phyloP scores from a whole-genome alignment of 1,140 invertebrate species.

The Acromyrmex charruanus region DNA sequence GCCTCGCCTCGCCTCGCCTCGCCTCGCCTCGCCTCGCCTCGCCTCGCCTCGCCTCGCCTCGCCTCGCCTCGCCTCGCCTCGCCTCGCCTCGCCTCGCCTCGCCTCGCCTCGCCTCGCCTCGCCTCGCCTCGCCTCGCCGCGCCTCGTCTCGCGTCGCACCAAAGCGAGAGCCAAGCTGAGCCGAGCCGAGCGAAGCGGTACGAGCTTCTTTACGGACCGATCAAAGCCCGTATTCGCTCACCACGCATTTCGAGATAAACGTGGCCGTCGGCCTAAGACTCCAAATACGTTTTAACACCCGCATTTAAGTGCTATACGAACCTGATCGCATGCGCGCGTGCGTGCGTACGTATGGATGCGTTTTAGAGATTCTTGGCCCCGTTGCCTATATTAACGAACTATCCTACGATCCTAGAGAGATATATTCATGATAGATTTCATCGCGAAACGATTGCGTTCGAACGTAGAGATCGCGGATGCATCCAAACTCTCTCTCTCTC shows the following conservation, averaged over 20 bases:
- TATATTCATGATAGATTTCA: neutral
- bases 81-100: neutral
- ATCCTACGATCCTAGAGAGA: neutral
- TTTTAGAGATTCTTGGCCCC: constrained; percentile 1
- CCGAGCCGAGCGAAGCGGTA: constrained; percentile 16
- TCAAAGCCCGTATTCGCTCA: constrained; percentile 45
- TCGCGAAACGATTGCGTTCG: neutral
- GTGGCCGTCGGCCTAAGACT: constrained; percentile 4
- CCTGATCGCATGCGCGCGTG: neutral
- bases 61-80: neutral
- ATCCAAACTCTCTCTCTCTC: neutral
- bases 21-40: neutral
- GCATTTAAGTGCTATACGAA: constrained; percentile 18
- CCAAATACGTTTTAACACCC: constrained; percentile 38
- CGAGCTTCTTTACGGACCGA: constrained; percentile 30
- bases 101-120: neutral
- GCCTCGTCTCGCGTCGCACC: neutral
- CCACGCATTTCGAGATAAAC: constrained; percentile 48
- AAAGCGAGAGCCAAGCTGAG: constrained; percentile 12
- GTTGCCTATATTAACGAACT: neutral
- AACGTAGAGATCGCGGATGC: neutral
- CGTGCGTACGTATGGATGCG: neutral
- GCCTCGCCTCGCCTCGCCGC: constrained; percentile 38
- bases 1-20: constrained; percentile 26
- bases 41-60: neutral